A percentile compares a stretch with the other conserved stretches of the same genome.
Conservation (phyloP, 2,113 vertebrate species). For the Psittacus erithacus region DNA sequence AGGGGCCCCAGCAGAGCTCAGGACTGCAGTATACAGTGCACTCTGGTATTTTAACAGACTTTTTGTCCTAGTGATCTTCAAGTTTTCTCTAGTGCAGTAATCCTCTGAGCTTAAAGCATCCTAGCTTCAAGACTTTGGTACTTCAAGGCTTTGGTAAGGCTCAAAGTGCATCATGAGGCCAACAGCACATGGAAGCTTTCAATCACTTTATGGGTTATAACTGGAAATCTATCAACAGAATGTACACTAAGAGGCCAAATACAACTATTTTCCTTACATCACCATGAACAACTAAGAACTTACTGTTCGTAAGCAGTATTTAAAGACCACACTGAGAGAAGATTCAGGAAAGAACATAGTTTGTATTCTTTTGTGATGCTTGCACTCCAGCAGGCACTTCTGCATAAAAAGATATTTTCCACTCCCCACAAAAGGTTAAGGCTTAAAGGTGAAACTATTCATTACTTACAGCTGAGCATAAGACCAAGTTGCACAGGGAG, state of each 20-base stretch:
- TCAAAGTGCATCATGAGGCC: neutral
- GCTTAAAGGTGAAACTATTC: neutral
- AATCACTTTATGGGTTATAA: neutral
- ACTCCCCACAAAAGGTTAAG: neutral
- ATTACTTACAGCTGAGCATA: neutral
- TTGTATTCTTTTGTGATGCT: neutral
- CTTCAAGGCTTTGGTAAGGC: neutral
- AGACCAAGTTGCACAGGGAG: neutral
- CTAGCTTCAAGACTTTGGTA: neutral
- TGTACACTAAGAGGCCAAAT: neutral
- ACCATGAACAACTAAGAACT: neutral
- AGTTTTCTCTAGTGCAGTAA: neutral
- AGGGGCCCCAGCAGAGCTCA: constrained; percentile 6
- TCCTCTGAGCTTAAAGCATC: neutral
- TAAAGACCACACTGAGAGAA: neutral
- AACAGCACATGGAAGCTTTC: neutral
- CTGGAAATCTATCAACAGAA: neutral
- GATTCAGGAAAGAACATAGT: neutral
- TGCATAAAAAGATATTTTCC: neutral
- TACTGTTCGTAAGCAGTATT: neutral
- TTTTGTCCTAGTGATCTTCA: constrained; percentile 6
- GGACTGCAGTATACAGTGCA: neutral
- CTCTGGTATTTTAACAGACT: constrained; percentile 30
- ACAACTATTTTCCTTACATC: neutral
- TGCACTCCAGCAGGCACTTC: neutral